Percentiles rank a stretch among this genome's conserved stretches.
phyloP scores from a whole-genome alignment of 2,888 invertebrate species.

The Agrochola circellaris region DNA sequence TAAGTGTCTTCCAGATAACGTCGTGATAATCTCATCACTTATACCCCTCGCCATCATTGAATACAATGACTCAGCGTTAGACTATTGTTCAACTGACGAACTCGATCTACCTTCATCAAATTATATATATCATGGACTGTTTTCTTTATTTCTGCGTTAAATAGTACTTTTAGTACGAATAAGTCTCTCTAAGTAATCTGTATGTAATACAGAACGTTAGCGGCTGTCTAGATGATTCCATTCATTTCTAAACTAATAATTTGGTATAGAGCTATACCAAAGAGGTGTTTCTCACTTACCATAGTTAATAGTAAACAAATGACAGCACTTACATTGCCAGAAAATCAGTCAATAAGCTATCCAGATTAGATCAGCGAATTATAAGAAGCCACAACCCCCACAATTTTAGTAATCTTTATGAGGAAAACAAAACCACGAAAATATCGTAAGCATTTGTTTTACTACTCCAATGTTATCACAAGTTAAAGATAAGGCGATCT shows the following conservation, averaged over 20 bases:
- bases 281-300: too few relatives aligned
- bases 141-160: constrained; percentile 44
- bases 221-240: background rate
- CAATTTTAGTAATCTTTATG: background rate
- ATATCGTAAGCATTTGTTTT: background rate
- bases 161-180: background rate
- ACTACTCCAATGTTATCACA: constrained; percentile 20
- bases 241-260: background rate
- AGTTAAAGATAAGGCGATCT: constrained; percentile 40
- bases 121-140: constrained; percentile 55
- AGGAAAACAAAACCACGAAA: constrained; percentile 12
- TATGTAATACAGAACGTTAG: background rate
- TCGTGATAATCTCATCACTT: constrained; percentile 55
- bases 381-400: background rate
- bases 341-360: background rate
- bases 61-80: constrained; percentile 72
- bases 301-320: too few relatives aligned
- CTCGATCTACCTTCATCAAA: constrained; percentile 63
- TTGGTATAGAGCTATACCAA: background rate
- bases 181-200: too few relatives aligned
- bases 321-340: background rate
- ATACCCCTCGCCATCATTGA: constrained; percentile 68
- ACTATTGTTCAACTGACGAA: constrained; percentile 67
- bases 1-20: background rate
- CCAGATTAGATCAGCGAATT: background rate